These are phyloP conservation scores for Acomys russatus DNA, from an alignment of 2,797 vertebrate genomes.

Conservation along the genomic window DNA sequence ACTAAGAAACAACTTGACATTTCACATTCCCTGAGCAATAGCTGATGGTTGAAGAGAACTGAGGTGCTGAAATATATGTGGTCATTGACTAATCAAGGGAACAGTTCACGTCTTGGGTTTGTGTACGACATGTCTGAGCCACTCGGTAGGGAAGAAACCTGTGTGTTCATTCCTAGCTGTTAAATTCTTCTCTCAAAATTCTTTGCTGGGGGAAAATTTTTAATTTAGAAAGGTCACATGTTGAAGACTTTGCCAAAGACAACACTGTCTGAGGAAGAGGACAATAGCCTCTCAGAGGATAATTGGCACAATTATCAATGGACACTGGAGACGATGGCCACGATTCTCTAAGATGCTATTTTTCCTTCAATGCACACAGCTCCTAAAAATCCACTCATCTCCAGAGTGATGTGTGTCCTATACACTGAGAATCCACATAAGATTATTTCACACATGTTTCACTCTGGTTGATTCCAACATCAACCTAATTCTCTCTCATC, in stretches of 20 bases:
- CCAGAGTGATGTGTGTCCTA: background rate
- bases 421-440: background rate
- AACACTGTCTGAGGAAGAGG: background rate
- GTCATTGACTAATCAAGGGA: background rate
- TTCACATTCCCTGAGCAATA: background rate
- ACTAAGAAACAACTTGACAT: background rate
- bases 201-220: conserved; percentile 50
- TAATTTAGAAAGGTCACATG: conserved; percentile 65
- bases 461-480: background rate
- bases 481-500: background rate
- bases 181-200: conserved; percentile 52
- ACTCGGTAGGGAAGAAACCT: background rate
- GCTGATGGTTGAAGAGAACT: background rate
- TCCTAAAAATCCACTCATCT: background rate
- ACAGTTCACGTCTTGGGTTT: background rate
- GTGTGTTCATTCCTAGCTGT: conserved; percentile 49
- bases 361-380: background rate
- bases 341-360: background rate
- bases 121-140: background rate
- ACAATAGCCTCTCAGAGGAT: background rate
- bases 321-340: background rate
- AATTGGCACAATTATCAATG: background rate
- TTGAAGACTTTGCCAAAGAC: conserved; percentile 52
- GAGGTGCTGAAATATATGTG: background rate
- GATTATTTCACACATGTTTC: background rate